Base-by-base conservation (phyloP, 2,797 vertebrate species). In the Avahi laniger region DNA sequence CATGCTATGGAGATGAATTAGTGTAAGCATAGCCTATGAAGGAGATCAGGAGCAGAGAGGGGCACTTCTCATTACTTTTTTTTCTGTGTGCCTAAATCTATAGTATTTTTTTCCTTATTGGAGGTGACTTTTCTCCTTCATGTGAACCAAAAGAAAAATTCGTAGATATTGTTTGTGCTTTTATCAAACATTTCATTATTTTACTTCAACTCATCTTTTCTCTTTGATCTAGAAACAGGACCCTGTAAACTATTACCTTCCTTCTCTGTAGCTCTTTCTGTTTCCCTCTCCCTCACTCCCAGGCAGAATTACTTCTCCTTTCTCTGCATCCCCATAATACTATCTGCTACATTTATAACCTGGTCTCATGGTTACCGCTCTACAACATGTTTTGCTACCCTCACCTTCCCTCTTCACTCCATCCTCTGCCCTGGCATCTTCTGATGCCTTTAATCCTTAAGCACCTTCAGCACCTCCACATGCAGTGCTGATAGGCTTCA, bases 1-100 rank as follows among this genome's bases (percentile, higher is more conserved):
- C 79, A 50, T 33, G 48, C 89, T 81, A 70, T 70, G 86, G 73
- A 30, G 67, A 61, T 52, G 50, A 78, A 80, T 87, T 86, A 26
- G 14, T 73, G 10, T 79, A 92, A 91, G 92, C 20, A 24, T 43
- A 65, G 46, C 52, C 24, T 70, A 33, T 0, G 0, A 12, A 61
- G 63, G 69, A 79, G 22, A 84, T 50, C 57, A 89, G 26, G 35
- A 57, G 63, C 22, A 86, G 79, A 72, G 28, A 30, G 1, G 20
- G 4, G 15, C 30, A 46, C 30, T 89, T 35, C 20, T 57, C 43
- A n/a, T 52, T 52, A 18, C 5, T 30, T 17, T 69, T 61, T 67
- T 85, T 41, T 5, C 20, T 26, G 9, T 54, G 35, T 48, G 15
- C 46, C 4, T 30, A 94, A 30, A 18, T 82, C 33, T 78, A 33